These are phyloP conservation scores for Ictidomys tridecemlineatus DNA, from an alignment of 2,113 vertebrate genomes.

Conservation along the genomic window DNA sequence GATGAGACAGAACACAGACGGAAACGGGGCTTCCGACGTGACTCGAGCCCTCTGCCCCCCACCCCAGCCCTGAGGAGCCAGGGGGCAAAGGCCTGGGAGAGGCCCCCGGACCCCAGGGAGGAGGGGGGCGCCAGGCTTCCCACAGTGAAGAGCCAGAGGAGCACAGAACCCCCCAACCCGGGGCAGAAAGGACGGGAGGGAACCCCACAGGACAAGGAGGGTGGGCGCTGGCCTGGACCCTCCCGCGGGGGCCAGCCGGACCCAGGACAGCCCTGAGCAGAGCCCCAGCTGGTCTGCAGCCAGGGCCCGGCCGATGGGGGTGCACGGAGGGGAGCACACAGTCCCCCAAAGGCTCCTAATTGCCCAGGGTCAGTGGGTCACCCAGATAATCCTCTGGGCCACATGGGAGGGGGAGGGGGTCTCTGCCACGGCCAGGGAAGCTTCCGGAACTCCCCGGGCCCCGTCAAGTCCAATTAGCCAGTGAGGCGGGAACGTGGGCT, in stretches of 20 bases:
- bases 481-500: constrained; percentile 83
- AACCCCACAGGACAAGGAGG: neutral
- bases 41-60: no score
- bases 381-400: constrained; percentile 63
- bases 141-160: neutral
- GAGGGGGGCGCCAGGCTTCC: neutral
- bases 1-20: no score
- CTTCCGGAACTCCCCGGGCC: constrained; percentile 85
- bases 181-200: neutral
- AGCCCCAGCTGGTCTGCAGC: no score
- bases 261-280: neutral
- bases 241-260: neutral
- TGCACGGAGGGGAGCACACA: constrained; percentile 61
- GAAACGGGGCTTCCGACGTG: no score
- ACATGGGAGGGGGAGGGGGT: constrained; percentile 62
- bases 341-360: constrained; percentile 81
- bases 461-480: constrained; percentile 85
- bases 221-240: neutral
- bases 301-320: neutral
- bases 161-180: neutral
- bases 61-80: no score
- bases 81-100: neutral
- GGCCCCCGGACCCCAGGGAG: neutral
- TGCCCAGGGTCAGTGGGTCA: constrained; percentile 71
- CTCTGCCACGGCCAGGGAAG: constrained; percentile 60